phyloP scores from a whole-genome alignment of 2,113 vertebrate species.

The Protobothrops mucrosquamatus region DNA sequence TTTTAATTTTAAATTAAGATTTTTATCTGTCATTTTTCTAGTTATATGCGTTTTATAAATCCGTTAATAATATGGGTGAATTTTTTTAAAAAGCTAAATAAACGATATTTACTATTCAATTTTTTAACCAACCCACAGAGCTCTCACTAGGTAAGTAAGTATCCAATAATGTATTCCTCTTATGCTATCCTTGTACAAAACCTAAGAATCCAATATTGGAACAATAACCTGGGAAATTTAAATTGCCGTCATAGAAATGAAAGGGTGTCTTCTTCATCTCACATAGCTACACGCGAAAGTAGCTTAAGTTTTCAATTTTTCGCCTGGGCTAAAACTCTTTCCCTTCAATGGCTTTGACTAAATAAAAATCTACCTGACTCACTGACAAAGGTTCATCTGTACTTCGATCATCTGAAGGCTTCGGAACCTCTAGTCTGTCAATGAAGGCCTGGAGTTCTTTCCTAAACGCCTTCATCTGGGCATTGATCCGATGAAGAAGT shows the following conservation, averaged over 20 bases:
- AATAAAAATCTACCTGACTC: constrained; percentile 85
- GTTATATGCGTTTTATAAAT: background rate
- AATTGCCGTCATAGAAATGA: constrained; percentile 9
- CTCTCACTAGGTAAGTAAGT: background rate
- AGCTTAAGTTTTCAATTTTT: background rate
- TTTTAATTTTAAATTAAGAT: background rate
- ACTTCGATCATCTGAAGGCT: constrained; percentile 83
- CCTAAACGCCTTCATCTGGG: constrained; percentile 97
- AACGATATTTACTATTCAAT: background rate
- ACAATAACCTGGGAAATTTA: constrained; percentile 5
- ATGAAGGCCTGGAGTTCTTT: constrained; percentile 98
- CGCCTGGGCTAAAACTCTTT: constrained; percentile 34
- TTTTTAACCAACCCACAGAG: background rate
- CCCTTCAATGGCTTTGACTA: constrained; percentile 65
- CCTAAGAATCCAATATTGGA: background rate
- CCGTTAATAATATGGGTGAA: background rate
- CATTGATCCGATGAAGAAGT: constrained; percentile 95
- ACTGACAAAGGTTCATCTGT: constrained; percentile 96
- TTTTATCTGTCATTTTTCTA: background rate
- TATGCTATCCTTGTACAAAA: background rate
- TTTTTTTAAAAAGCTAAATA: background rate
- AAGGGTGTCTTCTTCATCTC: background rate
- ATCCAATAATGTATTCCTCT: background rate
- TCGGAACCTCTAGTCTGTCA: constrained; percentile 95
- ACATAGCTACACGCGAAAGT: background rate